A percentile compares a stretch with the other conserved stretches of the same genome.
These are phyloP conservation scores for Heliconius nattereri DNA, from an alignment of 1,140 invertebrate species.

Conservation along the genomic window DNA sequence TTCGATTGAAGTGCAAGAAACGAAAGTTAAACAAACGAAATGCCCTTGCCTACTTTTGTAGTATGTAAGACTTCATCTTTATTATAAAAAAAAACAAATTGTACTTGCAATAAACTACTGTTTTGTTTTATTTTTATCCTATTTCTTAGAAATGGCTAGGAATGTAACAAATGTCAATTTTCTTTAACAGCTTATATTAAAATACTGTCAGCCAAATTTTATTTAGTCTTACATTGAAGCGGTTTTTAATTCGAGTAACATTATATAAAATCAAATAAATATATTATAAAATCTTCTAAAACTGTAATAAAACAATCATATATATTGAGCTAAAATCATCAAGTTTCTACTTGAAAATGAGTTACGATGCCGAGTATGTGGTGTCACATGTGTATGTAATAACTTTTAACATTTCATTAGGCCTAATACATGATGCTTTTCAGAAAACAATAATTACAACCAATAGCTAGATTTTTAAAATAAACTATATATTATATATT, in stretches of 20 bases:
- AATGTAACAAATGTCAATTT: conserved; percentile 64
- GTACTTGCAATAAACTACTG: conserved; percentile 63
- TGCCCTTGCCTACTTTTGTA: conserved; percentile 24
- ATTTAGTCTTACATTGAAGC: conserved; percentile 46
- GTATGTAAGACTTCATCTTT: conserved; percentile 22
- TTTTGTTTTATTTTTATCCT: conserved; percentile 35
- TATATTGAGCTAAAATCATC: conserved; percentile 40
- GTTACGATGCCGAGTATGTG: conserved; percentile 34
- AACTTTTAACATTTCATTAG: conserved; percentile 23
- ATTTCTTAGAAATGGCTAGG: conserved; percentile 49
- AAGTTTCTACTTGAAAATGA: conserved; percentile 41
- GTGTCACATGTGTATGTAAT: conserved; percentile 28
- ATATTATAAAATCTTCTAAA: conserved; percentile 42
- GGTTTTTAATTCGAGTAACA: conserved; percentile 32
- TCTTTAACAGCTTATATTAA: conserved; percentile 49
- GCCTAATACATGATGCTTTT: conserved; percentile 35
- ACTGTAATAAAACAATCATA: conserved; percentile 41
- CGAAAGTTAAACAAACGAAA: background rate
- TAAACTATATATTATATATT: conserved; percentile 19
- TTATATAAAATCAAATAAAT: conserved; percentile 47
- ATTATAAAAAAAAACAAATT: conserved; percentile 45
- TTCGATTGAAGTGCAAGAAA: conserved; percentile 6
- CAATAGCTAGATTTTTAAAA: conserved; percentile 18
- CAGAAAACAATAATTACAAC: conserved; percentile 26
- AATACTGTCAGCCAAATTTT: conserved; percentile 53